These are phyloP conservation scores for Archocentrus centrarchus DNA, from an alignment of 2,113 vertebrate species.

Conservation along the genomic window DNA sequence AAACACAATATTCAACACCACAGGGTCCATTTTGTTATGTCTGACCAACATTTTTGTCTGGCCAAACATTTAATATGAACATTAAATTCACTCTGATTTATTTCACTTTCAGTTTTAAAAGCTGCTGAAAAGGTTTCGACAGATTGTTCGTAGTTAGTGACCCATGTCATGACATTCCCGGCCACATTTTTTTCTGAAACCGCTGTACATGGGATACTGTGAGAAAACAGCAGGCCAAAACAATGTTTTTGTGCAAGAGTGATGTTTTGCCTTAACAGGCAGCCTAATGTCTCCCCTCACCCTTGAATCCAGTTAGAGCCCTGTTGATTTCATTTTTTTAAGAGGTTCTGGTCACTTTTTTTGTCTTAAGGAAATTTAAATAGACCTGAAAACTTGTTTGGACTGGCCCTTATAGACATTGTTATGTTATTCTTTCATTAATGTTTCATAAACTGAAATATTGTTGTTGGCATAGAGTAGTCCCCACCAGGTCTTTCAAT, in stretches of 20 bases:
- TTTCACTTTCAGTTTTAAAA: slow-evolving; percentile 31
- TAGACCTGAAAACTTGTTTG: slow-evolving; percentile 16
- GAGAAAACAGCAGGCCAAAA: slow-evolving; percentile 34
- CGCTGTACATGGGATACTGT: slow-evolving; percentile 49
- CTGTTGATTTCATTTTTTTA: slow-evolving; percentile 25
- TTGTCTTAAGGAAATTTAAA: slow-evolving; percentile 11
- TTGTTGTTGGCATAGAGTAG: slow-evolving; percentile 31
- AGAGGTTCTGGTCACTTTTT: neutral
- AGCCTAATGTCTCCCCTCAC: neutral
- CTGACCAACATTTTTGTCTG: slow-evolving; percentile 23
- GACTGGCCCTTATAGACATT: slow-evolving; percentile 1
- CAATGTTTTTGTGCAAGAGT: slow-evolving; percentile 32
- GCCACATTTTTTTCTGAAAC: slow-evolving; percentile 39
- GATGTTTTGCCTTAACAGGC: slow-evolving; percentile 23
- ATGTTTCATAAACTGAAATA: slow-evolving; percentile 40
- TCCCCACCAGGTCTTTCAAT: neutral
- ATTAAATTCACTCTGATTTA: slow-evolving; percentile 55
- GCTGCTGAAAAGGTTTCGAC: slow-evolving; percentile 59
- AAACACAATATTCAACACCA: slow-evolving; percentile 30
- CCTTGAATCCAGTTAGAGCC: neutral
- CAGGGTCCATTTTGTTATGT: slow-evolving; percentile 24
- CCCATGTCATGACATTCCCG: slow-evolving; percentile 50
- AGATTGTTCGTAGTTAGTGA: slow-evolving; percentile 55
- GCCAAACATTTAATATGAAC: slow-evolving; percentile 40
- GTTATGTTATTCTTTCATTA: slow-evolving; percentile 39